phyloP scores from a whole-genome alignment of 2,797 vertebrate genomes.

The Carduelis carduelis region DNA sequence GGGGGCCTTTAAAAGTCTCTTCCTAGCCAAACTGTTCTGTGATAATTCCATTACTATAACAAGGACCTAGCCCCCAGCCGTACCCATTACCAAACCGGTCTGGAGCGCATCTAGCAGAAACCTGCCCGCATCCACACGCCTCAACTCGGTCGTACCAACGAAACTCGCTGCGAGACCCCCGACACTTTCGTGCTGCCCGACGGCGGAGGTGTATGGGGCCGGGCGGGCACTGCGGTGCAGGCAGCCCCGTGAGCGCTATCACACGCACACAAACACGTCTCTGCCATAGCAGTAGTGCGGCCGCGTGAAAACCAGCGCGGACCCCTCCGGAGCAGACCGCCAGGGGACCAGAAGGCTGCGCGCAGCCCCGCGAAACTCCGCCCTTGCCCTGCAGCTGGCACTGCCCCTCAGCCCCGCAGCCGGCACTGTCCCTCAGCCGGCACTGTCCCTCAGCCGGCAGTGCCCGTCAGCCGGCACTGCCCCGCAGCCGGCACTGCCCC shows the following conservation, averaged over 20 bases:
- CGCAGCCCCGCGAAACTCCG: background rate
- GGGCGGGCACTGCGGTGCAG: background rate
- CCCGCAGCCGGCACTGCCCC: background rate
- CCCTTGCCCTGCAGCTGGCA: background rate
- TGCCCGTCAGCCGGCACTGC: background rate
- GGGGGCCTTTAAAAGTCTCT: background rate
- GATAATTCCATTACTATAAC: background rate
- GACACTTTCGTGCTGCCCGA: constrained; percentile 14
- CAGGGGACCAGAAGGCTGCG: constrained; percentile 19
- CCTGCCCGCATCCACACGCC: background rate
- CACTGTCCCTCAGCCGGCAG: too few relatives aligned
- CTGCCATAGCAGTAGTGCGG: constrained; percentile 35
- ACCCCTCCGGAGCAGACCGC: constrained; percentile 11
- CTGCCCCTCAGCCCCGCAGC: too few relatives aligned
- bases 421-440: too few relatives aligned
- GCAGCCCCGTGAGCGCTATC: constrained; percentile 30
- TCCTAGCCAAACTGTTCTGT: background rate
- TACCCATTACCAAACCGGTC: background rate
- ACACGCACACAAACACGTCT: constrained; percentile 54
- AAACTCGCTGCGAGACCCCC: constrained; percentile 2
- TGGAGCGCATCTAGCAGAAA: background rate
- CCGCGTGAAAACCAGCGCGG: background rate
- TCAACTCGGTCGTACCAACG: constrained; percentile 24
- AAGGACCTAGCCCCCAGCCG: background rate
- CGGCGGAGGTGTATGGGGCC: background rate